A percentile compares a stretch with the other conserved stretches of the same genome.
Conservation (phyloP, 2,113 vertebrate species). For the Coregonus clupeaformis region DNA sequence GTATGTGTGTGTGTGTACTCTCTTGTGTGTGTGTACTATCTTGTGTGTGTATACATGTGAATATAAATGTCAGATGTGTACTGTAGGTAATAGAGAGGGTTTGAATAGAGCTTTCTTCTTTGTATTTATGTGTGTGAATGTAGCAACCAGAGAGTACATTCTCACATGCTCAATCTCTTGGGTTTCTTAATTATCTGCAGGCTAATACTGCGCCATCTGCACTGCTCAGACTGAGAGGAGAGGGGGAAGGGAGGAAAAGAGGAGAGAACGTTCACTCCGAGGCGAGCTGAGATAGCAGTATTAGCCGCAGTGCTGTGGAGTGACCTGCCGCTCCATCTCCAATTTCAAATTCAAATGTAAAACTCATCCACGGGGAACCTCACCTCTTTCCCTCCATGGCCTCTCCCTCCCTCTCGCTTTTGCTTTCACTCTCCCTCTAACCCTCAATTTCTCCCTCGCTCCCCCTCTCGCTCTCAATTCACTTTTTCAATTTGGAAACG, state of each 20-base stretch:
- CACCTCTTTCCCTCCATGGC: slow-evolving; percentile 27
- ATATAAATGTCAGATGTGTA: not conserved
- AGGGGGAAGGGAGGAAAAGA: slow-evolving; percentile 20
- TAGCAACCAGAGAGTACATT: slow-evolving; percentile 44
- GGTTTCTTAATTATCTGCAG: slow-evolving; percentile 70
- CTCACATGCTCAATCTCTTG: slow-evolving; percentile 55
- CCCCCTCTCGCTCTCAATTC: slow-evolving; percentile 55
- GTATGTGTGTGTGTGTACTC: slow-evolving; percentile 18
- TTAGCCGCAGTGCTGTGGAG: slow-evolving; percentile 55
- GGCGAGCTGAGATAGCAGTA: slow-evolving; percentile 31
- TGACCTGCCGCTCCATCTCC: slow-evolving; percentile 62
- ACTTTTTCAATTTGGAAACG: slow-evolving; percentile 63
- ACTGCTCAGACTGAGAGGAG: slow-evolving; percentile 37
- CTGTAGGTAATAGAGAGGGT: slow-evolving; percentile 18
- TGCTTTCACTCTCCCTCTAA: slow-evolving; percentile 22
- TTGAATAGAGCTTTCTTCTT: not conserved
- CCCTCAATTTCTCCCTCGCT: slow-evolving; percentile 19
- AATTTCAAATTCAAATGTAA: slow-evolving; percentile 67
- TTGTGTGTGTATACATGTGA: slow-evolving; percentile 28
- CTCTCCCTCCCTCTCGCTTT: not conserved
- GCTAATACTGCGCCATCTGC: slow-evolving; percentile 72
- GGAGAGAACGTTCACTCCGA: slow-evolving; percentile 27
- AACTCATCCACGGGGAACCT: slow-evolving; percentile 57
- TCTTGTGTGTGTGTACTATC: slow-evolving; percentile 24
- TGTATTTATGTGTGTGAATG: slow-evolving; percentile 42